Percentiles rank a stretch among this genome's conserved stretches.
Conservation (phyloP, 2,888 invertebrate species). For the Stictocephala bisonia region DNA sequence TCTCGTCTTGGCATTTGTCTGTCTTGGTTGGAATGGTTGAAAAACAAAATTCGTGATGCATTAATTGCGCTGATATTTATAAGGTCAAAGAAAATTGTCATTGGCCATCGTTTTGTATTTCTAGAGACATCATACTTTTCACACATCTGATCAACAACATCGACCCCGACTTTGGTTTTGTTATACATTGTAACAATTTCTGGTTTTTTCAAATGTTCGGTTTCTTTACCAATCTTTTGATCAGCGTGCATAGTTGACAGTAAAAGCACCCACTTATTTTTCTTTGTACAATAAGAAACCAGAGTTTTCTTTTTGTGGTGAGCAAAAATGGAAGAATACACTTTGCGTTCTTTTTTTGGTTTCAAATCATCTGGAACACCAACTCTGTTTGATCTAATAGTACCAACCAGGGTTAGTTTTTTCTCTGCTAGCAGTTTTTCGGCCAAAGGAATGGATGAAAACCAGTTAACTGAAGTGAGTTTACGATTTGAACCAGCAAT, state of each 20-base stretch:
- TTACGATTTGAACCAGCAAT: no score
- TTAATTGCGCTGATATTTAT: slow-evolving; percentile 25
- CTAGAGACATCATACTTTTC: slow-evolving; percentile 18
- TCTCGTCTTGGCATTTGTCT: not conserved
- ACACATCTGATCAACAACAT: slow-evolving; percentile 33
- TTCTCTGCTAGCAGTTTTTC: no score
- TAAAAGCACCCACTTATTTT: slow-evolving; percentile 56
- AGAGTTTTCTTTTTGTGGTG: slow-evolving; percentile 57
- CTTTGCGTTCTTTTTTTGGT: no score
- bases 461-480: no score
- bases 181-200: slow-evolving; percentile 59
- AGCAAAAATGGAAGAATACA: no score
- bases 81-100: slow-evolving; percentile 22
- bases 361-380: no score
- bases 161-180: slow-evolving; percentile 53
- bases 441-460: no score
- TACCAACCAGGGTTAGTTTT: no score
- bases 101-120: slow-evolving; percentile 28
- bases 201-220: slow-evolving; percentile 57
- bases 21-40: not conserved
- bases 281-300: slow-evolving; percentile 58
- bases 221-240: slow-evolving; percentile 51
- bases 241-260: slow-evolving; percentile 58
- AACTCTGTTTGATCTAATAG: no score
- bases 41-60: not conserved